Percentiles rank a stretch among this genome's conserved stretches.
These are phyloP conservation scores for Stictocephala bisonia DNA, from an alignment of 2,888 invertebrate species.

Conservation along the genomic window DNA sequence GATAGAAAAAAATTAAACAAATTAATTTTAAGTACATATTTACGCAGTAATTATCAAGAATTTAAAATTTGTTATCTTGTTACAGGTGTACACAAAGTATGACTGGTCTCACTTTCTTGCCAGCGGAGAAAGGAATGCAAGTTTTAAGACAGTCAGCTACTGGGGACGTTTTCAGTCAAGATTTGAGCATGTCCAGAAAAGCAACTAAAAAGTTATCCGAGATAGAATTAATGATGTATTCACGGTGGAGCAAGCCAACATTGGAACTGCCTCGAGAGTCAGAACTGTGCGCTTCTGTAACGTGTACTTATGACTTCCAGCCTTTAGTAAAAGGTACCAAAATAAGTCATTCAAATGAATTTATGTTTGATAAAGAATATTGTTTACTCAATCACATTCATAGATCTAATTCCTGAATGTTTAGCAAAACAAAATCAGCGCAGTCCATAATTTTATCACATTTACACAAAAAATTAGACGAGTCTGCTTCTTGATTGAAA, in stretches of 20 bases:
- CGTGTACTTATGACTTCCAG: background rate
- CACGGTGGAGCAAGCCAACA: constrained; percentile 8
- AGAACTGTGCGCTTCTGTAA: too few relatives aligned
- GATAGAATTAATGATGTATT: background rate
- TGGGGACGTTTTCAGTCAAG: constrained; percentile 2
- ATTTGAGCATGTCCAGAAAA: background rate
- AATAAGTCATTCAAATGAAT: background rate
- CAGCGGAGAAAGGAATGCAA: background rate
- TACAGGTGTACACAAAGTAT: constrained; percentile 5
- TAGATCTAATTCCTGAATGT: too few relatives aligned
- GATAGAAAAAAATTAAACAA: too few relatives aligned
- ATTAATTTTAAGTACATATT: too few relatives aligned
- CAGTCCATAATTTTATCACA: too few relatives aligned
- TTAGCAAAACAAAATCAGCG: too few relatives aligned
- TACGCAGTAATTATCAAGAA: too few relatives aligned
- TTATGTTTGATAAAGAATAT: background rate
- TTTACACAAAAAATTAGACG: too few relatives aligned
- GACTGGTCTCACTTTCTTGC: constrained; percentile 20
- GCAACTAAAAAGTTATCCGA: background rate
- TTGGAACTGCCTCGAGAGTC: background rate
- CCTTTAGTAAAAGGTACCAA: constrained; percentile 5
- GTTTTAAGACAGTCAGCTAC: constrained; percentile 25
- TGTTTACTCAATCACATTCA: too few relatives aligned
- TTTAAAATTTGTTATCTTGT: too few relatives aligned
- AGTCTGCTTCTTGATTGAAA: too few relatives aligned